phyloP scores from a whole-genome alignment of 2,797 vertebrate species.

The Streptopelia turtur region DNA sequence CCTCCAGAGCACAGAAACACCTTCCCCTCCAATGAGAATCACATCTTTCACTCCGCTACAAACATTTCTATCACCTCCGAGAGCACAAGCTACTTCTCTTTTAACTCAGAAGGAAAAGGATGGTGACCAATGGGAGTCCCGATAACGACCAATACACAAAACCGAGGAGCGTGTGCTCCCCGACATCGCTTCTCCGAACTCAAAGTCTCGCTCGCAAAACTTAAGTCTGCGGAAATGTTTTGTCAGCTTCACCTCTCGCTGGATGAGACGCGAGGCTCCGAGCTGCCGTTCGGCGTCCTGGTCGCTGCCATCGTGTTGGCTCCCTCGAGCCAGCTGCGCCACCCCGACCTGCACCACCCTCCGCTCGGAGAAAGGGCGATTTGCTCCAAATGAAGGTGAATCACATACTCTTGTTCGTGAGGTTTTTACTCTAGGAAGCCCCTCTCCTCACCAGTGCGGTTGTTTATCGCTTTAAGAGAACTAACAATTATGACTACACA shows the following conservation, averaged over 20 bases:
- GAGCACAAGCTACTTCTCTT: background rate
- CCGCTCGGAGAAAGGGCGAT: background rate
- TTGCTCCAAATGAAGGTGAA: slow-evolving; percentile 9
- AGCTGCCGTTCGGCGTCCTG: background rate
- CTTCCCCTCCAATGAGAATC: background rate
- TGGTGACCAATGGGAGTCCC: background rate
- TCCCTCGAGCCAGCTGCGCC: slow-evolving; percentile 31
- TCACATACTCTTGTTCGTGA: background rate
- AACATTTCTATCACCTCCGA: background rate
- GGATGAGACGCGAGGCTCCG: background rate
- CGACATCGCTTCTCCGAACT: background rate
- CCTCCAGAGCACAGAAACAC: background rate
- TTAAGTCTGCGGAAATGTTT: background rate
- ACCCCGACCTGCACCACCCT: background rate
- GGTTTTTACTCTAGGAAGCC: slow-evolving; percentile 15
- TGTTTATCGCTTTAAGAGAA: background rate
- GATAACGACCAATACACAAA: background rate
- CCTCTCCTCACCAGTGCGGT: background rate
- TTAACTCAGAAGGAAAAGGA: background rate
- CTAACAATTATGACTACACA: background rate
- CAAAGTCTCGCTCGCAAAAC: background rate
- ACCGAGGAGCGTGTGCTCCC: background rate
- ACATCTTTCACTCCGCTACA: background rate
- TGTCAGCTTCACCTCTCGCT: background rate
- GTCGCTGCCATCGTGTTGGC: background rate